Conservation (phyloP, 2,888 invertebrate species). For the Lymantria monacha region DNA sequence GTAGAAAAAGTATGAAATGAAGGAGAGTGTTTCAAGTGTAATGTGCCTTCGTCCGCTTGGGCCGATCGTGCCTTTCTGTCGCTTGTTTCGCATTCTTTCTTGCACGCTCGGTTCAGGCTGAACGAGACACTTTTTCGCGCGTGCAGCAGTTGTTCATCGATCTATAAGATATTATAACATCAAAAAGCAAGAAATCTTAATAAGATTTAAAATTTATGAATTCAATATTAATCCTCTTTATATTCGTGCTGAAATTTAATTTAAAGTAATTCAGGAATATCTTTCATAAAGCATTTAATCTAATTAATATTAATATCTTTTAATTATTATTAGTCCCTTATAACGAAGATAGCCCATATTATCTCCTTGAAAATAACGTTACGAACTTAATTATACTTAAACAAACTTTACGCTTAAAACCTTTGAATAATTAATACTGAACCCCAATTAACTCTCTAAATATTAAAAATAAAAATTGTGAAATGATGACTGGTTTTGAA, state of each 20-base stretch:
- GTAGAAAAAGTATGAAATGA: too few species aligned
- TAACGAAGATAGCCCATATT: not conserved
- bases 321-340: not conserved
- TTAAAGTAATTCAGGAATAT: not conserved
- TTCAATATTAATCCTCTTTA: not conserved
- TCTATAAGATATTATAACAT: too few species aligned
- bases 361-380: slow-evolving; percentile 7
- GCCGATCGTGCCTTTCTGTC: too few species aligned
- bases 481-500: slow-evolving; percentile 15
- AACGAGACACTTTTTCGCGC: too few species aligned
- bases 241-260: not conserved
- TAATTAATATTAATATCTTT: not conserved
- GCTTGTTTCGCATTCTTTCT: too few species aligned
- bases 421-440: slow-evolving; percentile 31
- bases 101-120: too few species aligned
- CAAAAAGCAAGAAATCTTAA: not conserved
- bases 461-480: slow-evolving; percentile 14
- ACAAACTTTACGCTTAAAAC: slow-evolving; percentile 19
- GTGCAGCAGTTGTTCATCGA: too few species aligned
- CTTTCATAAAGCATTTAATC: not conserved
- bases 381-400: slow-evolving; percentile 12
- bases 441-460: slow-evolving; percentile 30
- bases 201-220: not conserved
- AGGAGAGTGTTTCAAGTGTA: too few species aligned
- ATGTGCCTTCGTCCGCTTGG: too few species aligned